phyloP scores from a whole-genome alignment of 2,888 invertebrate genomes.

The Drosophila imparisetae region DNA sequence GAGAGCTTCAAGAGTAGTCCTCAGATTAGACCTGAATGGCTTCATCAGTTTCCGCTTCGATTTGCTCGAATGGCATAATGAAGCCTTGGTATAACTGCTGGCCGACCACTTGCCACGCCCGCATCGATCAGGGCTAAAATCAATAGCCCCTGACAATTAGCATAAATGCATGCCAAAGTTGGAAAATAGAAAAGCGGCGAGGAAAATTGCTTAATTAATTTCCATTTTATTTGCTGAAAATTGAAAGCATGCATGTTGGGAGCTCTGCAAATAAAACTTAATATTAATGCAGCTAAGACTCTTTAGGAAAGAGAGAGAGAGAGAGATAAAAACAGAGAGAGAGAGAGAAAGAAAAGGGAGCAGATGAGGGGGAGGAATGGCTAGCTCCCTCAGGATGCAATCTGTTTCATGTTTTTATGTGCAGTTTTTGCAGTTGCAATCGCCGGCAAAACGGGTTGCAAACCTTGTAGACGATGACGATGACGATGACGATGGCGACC shows the following conservation, averaged over 20 bases:
- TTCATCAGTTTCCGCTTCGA: constrained; percentile 16
- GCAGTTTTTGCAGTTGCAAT: constrained; percentile 31
- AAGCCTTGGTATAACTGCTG: constrained; percentile 19
- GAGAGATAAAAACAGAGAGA: neutral
- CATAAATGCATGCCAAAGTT: constrained; percentile 56
- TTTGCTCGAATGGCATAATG: constrained; percentile 12
- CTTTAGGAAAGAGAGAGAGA: neutral
- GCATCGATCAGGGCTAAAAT: constrained; percentile 13
- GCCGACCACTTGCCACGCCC: neutral
- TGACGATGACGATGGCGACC: constrained; percentile 59
- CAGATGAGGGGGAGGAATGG: neutral
- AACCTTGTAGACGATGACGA: constrained; percentile 39
- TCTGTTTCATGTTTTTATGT: constrained; percentile 52
- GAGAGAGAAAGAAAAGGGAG: neutral
- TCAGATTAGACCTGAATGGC: constrained; percentile 9
- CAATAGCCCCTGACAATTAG: constrained; percentile 54
- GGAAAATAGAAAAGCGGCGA: constrained; percentile 34
- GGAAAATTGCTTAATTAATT: constrained; percentile 76
- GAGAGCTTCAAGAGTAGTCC: neutral
- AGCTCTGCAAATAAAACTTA: constrained; percentile 66
- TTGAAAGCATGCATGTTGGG: constrained; percentile 47
- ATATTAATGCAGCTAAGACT: constrained; percentile 54
- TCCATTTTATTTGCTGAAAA: constrained; percentile 56
- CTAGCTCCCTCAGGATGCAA: constrained; percentile 58
- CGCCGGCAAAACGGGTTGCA: constrained; percentile 70